phyloP scores from a whole-genome alignment of 2,797 vertebrate genomes.

The Agapornis canus region DNA sequence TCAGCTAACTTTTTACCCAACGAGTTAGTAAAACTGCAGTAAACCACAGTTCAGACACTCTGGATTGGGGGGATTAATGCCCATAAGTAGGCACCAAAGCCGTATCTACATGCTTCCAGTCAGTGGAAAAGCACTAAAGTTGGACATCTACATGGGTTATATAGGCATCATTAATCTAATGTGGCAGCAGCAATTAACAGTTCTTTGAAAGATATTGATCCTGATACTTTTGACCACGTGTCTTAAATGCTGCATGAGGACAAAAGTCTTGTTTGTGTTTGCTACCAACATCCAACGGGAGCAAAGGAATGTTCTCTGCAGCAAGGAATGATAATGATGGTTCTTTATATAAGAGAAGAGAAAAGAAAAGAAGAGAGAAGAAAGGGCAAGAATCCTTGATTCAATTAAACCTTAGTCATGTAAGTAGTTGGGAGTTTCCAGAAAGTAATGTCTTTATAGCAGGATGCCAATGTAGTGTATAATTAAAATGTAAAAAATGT shows the following conservation, averaged over 20 bases:
- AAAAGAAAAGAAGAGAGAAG: background rate
- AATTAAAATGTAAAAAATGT: slow-evolving; percentile 77
- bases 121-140: background rate
- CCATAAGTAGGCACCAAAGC: background rate
- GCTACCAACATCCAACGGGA: background rate
- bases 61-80: background rate
- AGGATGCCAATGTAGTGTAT: slow-evolving; percentile 51
- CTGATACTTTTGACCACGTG: background rate
- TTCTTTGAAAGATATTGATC: slow-evolving; percentile 21
- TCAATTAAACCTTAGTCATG: slow-evolving; percentile 77
- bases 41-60: accelerated
- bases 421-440: slow-evolving; percentile 63
- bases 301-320: background rate
- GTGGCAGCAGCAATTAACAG: background rate
- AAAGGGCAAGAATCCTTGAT: slow-evolving; percentile 65
- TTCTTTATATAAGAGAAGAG: background rate
- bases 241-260: background rate
- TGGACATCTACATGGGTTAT: background rate
- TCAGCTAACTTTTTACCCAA: background rate
- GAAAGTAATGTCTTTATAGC: slow-evolving; percentile 69
- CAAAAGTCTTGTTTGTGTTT: background rate
- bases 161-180: background rate
- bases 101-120: background rate
- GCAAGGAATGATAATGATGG: background rate
- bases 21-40: background rate